Evolutionary conservation across 2,888 invertebrate species (phyloP).

Genomic region (Didymodactylos carnosus): DNA sequence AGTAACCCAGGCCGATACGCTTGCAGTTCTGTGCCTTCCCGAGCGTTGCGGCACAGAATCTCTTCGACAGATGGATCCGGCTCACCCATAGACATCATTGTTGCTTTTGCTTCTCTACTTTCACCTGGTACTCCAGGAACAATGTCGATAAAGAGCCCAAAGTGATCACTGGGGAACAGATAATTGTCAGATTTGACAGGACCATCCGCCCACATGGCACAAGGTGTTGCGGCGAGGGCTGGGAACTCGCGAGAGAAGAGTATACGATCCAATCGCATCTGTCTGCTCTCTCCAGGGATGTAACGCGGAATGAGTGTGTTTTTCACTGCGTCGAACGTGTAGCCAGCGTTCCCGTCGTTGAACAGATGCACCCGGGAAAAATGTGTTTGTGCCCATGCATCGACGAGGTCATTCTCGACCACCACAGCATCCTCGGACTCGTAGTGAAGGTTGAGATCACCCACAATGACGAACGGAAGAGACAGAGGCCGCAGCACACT

Average conservation of each 20-base stretch:
- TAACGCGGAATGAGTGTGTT: neutral
- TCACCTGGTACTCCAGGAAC: neutral
- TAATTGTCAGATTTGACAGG: neutral
- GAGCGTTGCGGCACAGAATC: neutral
- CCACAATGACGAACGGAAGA: neutral
- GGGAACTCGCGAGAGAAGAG: neutral
- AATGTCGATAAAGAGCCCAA: neutral
- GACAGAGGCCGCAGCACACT: neutral
- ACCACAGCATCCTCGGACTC: neutral
- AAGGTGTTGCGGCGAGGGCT: neutral
- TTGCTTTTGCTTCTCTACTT: neutral
- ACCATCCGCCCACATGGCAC: neutral
- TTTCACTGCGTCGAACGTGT: neutral
- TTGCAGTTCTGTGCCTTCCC: neutral
- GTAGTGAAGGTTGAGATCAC: neutral
- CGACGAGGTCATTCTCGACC: neutral
- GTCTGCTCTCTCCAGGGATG: neutral
- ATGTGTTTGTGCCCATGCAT: neutral
- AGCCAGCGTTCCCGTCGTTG: neutral
- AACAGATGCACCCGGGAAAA: neutral
- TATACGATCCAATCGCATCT: neutral
- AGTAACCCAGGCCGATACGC: neutral
- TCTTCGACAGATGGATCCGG: neutral
- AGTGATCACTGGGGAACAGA: neutral
- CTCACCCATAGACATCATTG: neutral